Percentiles rank a stretch among this genome's conserved stretches.
These are phyloP conservation scores for Coendou prehensilis DNA, from an alignment of 2,797 vertebrate genomes.

Conservation along the genomic window DNA sequence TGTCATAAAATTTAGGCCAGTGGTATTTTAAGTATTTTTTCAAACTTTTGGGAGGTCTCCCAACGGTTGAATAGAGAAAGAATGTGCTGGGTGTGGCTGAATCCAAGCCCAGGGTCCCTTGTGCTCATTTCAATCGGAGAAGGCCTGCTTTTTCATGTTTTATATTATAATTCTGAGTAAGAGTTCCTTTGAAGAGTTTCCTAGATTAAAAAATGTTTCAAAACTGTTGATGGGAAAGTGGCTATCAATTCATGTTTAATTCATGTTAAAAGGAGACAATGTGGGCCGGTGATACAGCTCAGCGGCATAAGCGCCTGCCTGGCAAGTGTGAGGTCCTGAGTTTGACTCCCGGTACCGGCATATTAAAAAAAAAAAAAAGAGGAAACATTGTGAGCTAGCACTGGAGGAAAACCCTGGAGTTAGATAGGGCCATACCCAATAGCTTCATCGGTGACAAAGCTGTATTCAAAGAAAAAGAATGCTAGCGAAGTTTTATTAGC, in stretches of 20 bases:
- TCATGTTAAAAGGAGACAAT: conserved; percentile 20
- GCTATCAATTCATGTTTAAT: background rate
- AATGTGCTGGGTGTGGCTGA: conserved; percentile 49
- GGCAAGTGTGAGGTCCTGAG: too few species aligned
- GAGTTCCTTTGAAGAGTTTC: conserved; percentile 28
- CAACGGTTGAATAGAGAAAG: background rate
- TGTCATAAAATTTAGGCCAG: conserved; percentile 23
- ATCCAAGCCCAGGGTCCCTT: background rate
- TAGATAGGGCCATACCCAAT: background rate
- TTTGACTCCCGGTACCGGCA: too few species aligned
- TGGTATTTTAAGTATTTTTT: conserved; percentile 54
- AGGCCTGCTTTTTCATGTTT: background rate
- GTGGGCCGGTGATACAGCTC: background rate
- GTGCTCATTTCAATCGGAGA: conserved; percentile 48
- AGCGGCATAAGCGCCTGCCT: too few species aligned
- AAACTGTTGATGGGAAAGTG: conserved; percentile 15
- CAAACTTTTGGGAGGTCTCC: conserved; percentile 23
- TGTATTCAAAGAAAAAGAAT: background rate
- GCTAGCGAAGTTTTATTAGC: background rate
- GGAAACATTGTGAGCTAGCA: background rate
- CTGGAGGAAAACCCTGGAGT: background rate
- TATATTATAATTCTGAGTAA: conserved; percentile 41
- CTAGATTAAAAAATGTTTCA: conserved; percentile 11
- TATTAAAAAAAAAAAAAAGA: background rate
- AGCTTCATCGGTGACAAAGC: conserved; percentile 46